Percentiles rank a stretch among this genome's conserved stretches.
These are phyloP conservation scores for Nesometra sesokonis DNA, from an alignment of 35 echinoderm and acorn worm species.

Conservation along the genomic window DNA sequence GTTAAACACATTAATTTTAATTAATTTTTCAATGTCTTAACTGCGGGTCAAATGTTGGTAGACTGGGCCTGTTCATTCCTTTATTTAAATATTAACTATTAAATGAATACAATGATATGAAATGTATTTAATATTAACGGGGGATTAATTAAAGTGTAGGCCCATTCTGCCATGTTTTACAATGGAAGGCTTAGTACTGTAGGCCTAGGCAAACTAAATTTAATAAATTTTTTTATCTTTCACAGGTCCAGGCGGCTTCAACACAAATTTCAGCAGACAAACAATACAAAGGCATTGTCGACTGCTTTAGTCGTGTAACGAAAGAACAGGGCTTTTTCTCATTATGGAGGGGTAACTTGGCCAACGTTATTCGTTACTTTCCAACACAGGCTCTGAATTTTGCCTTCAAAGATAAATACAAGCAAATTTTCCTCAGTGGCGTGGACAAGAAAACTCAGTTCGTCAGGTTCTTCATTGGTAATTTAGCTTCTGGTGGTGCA, in stretches of 20 bases:
- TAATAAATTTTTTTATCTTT: neutral
- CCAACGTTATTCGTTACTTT: slow-evolving; percentile 97
- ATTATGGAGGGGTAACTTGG: slow-evolving; percentile 95
- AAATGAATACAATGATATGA: too few relatives aligned
- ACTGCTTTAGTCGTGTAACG: slow-evolving; percentile 77
- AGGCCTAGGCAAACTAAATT: too few relatives aligned
- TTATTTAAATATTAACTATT: too few relatives aligned
- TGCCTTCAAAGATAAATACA: slow-evolving; percentile 99
- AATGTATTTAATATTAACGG: too few relatives aligned
- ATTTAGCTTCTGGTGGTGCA: slow-evolving; percentile 94
- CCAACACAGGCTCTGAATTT: slow-evolving; percentile 97
- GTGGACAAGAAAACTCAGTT: slow-evolving; percentile 85
- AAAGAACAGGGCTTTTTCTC: slow-evolving; percentile 97
- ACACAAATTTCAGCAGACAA: slow-evolving; percentile 55
- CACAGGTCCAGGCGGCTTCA: slow-evolving; percentile 87
- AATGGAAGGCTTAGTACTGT: too few relatives aligned
- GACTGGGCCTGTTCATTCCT: too few relatives aligned
- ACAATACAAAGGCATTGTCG: slow-evolving; percentile 87
- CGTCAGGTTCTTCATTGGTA: slow-evolving; percentile 79
- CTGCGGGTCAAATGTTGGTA: too few relatives aligned
- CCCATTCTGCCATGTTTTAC: too few relatives aligned
- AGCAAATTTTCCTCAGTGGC: slow-evolving; percentile 69
- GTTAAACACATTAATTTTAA: too few relatives aligned
- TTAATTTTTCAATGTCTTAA: too few relatives aligned
- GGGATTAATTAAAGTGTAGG: too few relatives aligned